phyloP scores from a whole-genome alignment of 2,888 invertebrate species.

The Pinctada fucata region DNA sequence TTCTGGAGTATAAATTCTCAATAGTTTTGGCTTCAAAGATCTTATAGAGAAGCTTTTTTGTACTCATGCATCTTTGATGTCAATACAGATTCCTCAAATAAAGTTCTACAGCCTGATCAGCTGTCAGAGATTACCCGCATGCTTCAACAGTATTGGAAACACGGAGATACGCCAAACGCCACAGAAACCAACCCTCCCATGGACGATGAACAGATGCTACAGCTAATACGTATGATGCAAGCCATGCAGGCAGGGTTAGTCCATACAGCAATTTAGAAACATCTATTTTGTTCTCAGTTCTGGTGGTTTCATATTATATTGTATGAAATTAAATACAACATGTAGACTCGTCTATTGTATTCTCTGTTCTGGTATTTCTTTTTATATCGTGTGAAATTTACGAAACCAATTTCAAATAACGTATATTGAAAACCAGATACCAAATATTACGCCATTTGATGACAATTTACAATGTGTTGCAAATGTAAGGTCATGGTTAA shows the following conservation, averaged over 20 bases:
- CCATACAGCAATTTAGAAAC: not conserved
- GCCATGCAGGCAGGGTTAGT: constrained; percentile 29
- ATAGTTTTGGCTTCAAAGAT: too few species aligned
- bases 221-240: constrained; percentile 31
- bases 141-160: constrained; percentile 48
- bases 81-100: constrained; percentile 5
- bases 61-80: too few species aligned
- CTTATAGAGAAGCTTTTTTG: too few species aligned
- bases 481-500: too few species aligned
- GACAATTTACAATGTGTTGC: too few species aligned
- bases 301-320: not conserved
- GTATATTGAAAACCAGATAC: too few species aligned
- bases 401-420: too few species aligned
- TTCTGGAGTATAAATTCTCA: too few species aligned
- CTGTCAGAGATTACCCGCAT: constrained; percentile 60
- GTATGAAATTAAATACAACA: not conserved
- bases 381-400: too few species aligned
- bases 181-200: not conserved
- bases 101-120: constrained; percentile 56
- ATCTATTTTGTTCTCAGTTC: not conserved
- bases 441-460: too few species aligned
- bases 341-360: not conserved
- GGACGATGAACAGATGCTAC: constrained; percentile 37
- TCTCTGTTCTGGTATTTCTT: not conserved
- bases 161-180: constrained; percentile 13